These are phyloP conservation scores for Conus ventricosus DNA, from an alignment of 1,140 invertebrate genomes.

Conservation along the genomic window DNA sequence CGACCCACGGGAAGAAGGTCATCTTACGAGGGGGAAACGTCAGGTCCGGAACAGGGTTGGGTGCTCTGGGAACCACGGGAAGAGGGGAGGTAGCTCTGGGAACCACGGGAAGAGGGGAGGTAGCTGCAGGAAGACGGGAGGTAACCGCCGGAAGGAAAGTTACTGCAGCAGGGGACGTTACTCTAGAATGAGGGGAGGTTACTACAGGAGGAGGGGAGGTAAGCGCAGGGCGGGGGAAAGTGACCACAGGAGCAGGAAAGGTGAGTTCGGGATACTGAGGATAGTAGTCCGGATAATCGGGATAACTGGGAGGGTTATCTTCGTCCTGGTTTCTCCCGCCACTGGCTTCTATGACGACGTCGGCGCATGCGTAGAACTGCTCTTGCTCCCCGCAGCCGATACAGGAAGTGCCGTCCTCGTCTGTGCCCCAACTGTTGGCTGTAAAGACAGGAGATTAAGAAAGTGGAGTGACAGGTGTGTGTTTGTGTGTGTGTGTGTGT, in stretches of 20 bases:
- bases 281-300: background rate
- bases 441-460: background rate
- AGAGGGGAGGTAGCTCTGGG: too few species aligned
- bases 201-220: too few species aligned
- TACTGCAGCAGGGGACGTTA: background rate
- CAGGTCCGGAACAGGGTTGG: too few species aligned
- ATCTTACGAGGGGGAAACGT: too few species aligned
- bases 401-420: slow-evolving; percentile 53
- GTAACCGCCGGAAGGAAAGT: background rate
- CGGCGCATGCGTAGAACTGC: slow-evolving; percentile 81
- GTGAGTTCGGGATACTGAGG: background rate
- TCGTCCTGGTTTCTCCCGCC: too few species aligned
- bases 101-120: too few species aligned
- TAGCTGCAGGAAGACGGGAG: background rate
- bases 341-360: slow-evolving; percentile 26
- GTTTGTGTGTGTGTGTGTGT: background rate
- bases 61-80: too few species aligned
- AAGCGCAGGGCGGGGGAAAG: background rate
- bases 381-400: slow-evolving; percentile 76
- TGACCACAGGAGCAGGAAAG: background rate
- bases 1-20: too few species aligned
- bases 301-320: background rate
- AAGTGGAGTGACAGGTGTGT: too few species aligned
- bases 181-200: background rate
- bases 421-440: slow-evolving; percentile 60